Base-by-base conservation (phyloP, 2,113 vertebrate genomes). In the Stictonetta naevosa region DNA sequence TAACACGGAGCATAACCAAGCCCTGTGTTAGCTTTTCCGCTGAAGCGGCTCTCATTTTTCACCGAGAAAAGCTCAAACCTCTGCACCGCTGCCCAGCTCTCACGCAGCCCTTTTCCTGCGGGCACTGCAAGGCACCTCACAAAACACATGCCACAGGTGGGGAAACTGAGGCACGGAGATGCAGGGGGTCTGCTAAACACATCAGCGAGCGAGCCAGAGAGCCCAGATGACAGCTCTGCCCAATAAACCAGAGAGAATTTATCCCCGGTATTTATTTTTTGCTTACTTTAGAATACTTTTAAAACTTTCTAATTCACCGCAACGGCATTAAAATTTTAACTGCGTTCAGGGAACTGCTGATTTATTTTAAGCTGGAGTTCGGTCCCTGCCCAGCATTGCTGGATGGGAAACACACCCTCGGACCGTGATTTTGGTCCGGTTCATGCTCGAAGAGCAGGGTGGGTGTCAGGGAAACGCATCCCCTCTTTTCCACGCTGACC, bases 131-230 rank as follows among this genome's bases (percentile, higher is more conserved):
- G 63, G n/a, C 63, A 29, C 31, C 62, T 55, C 69, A 36, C 44
- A 29, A 38, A 79, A 64, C 18, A 53, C 50, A 56, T 0, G 4
- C 46, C 48, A 38, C 6, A 56, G 42, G 48, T 87, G 58, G 58
- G 82, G 84, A 95, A 95, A 97, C 89, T 66, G 94, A 97, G 95
- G 91, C 93, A 95, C 3, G 0, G 73, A 74, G 15, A 29, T 9
- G 21, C 33, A 23, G 0, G 1, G 38, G 55, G 79, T 50, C 78
- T 80, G 74, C 84, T 76, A 62, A 91, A 91, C 0, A 1, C 28
- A 82, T 18, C 67, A 29, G 13, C 1, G 40, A 46, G 52, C 73
- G 18, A 88, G 28, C 19, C 87, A 87, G 44, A 90, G 82, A 94
- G 69, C 80, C 69, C 56, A 79, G 48, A 48, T 95, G 83, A 91